phyloP scores from a whole-genome alignment of 2,797 vertebrate species.

The Uromys caudimaculatus region DNA sequence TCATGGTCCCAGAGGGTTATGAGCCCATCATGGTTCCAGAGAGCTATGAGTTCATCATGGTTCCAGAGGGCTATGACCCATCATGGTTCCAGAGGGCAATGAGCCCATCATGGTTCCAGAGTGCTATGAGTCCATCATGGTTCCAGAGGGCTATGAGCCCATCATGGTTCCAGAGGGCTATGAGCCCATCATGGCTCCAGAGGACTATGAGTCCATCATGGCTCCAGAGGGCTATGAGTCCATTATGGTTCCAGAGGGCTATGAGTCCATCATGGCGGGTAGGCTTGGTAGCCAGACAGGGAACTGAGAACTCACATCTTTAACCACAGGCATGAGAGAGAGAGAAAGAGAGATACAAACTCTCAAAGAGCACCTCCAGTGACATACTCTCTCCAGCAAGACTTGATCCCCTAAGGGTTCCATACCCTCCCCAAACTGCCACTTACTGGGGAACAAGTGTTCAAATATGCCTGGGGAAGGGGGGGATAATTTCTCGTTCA shows the following conservation, averaged over 20 bases:
- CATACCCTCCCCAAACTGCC: background rate
- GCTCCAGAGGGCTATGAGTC: background rate
- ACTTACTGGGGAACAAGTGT: background rate
- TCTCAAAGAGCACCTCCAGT: background rate
- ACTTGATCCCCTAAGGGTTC: background rate
- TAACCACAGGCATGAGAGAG: background rate
- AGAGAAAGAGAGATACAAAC: background rate
- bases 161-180: background rate
- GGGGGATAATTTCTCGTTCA: background rate
- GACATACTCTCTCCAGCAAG: background rate
- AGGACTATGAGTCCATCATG: background rate
- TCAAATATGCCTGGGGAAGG: background rate
- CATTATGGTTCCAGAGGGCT: background rate
- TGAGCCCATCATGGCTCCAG: no score
- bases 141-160: background rate
- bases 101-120: no score
- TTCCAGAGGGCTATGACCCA: background rate
- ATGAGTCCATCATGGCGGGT: background rate
- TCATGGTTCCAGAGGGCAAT: no score
- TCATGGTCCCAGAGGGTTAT: background rate
- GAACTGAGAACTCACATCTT: background rate
- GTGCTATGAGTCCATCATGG: background rate
- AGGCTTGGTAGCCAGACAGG: background rate
- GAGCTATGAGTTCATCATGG: background rate
- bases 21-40: background rate